Base-by-base conservation (phyloP, 2,113 vertebrate genomes). In the Hyperopisus bebe region DNA sequence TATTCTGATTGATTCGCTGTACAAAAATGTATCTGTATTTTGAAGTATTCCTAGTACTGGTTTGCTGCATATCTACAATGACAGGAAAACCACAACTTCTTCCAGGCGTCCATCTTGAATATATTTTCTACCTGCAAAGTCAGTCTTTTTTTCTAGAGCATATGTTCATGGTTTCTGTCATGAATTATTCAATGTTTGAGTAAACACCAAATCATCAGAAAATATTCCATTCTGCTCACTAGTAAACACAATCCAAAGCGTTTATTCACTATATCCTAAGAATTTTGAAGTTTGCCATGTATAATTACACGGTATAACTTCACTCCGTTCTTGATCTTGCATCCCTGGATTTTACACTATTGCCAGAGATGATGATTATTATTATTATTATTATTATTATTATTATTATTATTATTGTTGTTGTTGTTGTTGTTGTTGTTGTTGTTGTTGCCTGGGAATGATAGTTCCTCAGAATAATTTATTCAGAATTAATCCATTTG, bases 151-250 rank as follows among this genome's bases (percentile, higher is more conserved):
- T 91, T 80, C 89, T 91, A 77, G 89, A 91, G 90, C 94, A 92
- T 91, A 94, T 93, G 94, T 94, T 95, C 92, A 92, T 95, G 94
- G 94, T 94, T 92, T 91, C 93, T 92, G 87, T 88, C 89, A 95
- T 96, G 95, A 96, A 96, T 96, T 95, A 96, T 96, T 96, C 96
- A 96, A 86, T 77, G 86, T 89, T 50, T 91, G 92, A 93, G 83
- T 89, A 91, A 92, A 90, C 93, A 93, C 93, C 89, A 93, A 92
- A 91, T 88, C 88, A 89, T 92, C 86, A 92, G 94, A 90, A 92
- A 94, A 94, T 91, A 92, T 92, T 92, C 92, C 93, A 93, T 93
- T 93, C 90, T 93, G 94, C 93, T 95, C 94, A 92, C 94, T 94
- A 93, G 95, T 95, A 96, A 96, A 96, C 95, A 95, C 93, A 96